These are phyloP conservation scores for Pollenia angustigena DNA, from an alignment of 2,888 invertebrate species.

Conservation along the genomic window DNA sequence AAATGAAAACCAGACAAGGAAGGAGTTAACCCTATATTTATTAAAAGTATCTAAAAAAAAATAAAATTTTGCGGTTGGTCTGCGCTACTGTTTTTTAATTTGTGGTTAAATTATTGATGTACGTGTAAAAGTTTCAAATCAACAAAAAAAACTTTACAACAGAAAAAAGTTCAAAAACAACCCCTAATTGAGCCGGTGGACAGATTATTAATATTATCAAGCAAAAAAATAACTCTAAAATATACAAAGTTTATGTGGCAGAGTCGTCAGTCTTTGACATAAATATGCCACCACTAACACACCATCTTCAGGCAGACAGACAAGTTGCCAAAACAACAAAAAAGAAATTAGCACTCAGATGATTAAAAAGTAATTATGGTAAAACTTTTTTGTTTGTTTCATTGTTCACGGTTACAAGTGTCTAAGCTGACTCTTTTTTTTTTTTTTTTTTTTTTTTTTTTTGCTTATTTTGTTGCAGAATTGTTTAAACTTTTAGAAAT, in stretches of 20 bases:
- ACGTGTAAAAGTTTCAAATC: constrained; percentile 36
- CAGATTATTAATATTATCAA: constrained; percentile 59
- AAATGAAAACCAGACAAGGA: not conserved
- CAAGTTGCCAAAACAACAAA: constrained; percentile 69
- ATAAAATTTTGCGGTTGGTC: constrained; percentile 57
- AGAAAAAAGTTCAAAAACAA: constrained; percentile 32
- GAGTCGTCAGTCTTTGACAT: constrained; percentile 58
- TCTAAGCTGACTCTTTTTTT: constrained; percentile 1
- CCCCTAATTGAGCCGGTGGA: constrained; percentile 59
- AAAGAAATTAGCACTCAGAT: constrained; percentile 78
- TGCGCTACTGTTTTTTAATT: constrained; percentile 65
- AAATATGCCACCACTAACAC: constrained; percentile 64
- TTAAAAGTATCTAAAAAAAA: not conserved
- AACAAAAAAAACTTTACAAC: constrained; percentile 28
- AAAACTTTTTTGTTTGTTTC: constrained; percentile 62
- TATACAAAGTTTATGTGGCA: constrained; percentile 36
- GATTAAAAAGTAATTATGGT: constrained; percentile 81
- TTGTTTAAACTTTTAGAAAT: constrained; percentile 52
- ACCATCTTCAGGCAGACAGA: constrained; percentile 35
- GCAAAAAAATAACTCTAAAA: not conserved
- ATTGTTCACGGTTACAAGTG: constrained; percentile 20
- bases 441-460: not conserved
- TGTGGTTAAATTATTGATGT: constrained; percentile 69
- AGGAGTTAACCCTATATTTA: not conserved
- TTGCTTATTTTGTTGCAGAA: not conserved